phyloP scores from a whole-genome alignment of 2,113 vertebrate genomes.

The Crotalus tigris region DNA sequence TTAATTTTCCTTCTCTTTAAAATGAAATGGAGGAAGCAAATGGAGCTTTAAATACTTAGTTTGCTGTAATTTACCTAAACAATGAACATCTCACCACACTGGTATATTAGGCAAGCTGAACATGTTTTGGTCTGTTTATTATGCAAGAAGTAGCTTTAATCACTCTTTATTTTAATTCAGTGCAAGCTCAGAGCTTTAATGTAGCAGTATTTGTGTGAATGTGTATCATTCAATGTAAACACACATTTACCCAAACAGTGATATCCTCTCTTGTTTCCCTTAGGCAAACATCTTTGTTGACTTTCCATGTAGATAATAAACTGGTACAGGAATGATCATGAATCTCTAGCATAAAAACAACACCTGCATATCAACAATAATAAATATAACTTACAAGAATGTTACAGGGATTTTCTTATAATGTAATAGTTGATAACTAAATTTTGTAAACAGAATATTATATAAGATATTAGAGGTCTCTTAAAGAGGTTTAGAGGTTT shows the following conservation, averaged over 20 bases:
- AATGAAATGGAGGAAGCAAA: not conserved
- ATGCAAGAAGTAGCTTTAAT: constrained; percentile 49
- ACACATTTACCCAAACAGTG: not conserved
- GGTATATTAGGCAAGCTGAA: constrained; percentile 4
- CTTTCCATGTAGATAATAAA: not conserved
- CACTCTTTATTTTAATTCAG: constrained; percentile 29
- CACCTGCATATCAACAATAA: not conserved
- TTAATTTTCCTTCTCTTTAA: not conserved
- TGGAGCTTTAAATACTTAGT: constrained; percentile 54
- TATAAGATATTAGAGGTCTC: not conserved
- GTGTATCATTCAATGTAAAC: constrained; percentile 10
- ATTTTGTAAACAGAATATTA: not conserved
- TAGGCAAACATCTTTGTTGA: not conserved
- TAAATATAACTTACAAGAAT: not conserved
- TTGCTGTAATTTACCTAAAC: constrained; percentile 53
- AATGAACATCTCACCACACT: not conserved
- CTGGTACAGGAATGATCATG: not conserved
- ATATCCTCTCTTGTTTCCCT: not conserved
- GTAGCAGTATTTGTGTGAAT: not conserved
- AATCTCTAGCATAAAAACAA: not conserved
- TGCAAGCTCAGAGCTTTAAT: constrained; percentile 16
- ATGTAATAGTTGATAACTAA: not conserved
- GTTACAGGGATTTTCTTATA: constrained; percentile 1
- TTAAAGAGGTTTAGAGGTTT: not conserved
- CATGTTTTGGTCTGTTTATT: constrained; percentile 39